Conservation (phyloP, 2,797 vertebrate genomes). For the Micromesistius poutassou region DNA sequence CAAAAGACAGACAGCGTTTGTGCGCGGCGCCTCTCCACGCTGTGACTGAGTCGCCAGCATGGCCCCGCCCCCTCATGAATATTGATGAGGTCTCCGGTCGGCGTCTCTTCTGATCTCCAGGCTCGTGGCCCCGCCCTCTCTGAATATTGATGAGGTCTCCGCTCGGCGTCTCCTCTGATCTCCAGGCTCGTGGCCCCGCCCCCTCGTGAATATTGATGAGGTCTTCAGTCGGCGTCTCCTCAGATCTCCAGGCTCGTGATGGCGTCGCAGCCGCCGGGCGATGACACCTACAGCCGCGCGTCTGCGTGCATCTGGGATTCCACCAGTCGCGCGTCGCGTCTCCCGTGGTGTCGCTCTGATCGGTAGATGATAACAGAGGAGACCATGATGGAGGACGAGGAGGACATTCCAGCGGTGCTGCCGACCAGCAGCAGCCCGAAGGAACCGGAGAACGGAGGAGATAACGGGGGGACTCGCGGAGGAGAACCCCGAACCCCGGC, state of each 20-base stretch:
- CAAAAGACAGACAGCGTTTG: no score
- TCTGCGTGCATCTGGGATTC: conserved; percentile 64
- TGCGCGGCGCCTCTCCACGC: not conserved
- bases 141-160: conserved; percentile 69
- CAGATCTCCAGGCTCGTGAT: conserved; percentile 66
- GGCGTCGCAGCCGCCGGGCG: conserved; percentile 68
- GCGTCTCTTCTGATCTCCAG: conserved; percentile 41
- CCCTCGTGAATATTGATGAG: conserved; percentile 70
- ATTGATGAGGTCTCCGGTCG: conserved; percentile 61
- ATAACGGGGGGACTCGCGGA: conserved; percentile 62
- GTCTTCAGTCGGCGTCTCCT: conserved; percentile 56
- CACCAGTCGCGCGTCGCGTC: conserved; percentile 51
- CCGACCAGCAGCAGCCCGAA: conserved; percentile 10
- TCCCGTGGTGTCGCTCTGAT: conserved; percentile 29
- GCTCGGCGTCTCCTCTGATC: conserved; percentile 59
- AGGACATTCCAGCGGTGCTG: conserved; percentile 54
- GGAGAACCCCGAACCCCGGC: conserved; percentile 67
- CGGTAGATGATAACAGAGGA: conserved; percentile 18
- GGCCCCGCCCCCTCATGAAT: conserved; percentile 70
- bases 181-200: conserved; percentile 51
- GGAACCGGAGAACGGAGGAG: conserved; percentile 47
- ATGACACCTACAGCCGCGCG: conserved; percentile 59
- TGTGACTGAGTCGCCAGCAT: conserved; percentile 12
- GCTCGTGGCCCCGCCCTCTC: conserved; percentile 44
- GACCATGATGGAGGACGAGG: conserved; percentile 79